Percentiles rank a stretch among this genome's conserved stretches.
Conservation (phyloP, 2,113 vertebrate species). For the Tragelaphus strepsiceros region DNA sequence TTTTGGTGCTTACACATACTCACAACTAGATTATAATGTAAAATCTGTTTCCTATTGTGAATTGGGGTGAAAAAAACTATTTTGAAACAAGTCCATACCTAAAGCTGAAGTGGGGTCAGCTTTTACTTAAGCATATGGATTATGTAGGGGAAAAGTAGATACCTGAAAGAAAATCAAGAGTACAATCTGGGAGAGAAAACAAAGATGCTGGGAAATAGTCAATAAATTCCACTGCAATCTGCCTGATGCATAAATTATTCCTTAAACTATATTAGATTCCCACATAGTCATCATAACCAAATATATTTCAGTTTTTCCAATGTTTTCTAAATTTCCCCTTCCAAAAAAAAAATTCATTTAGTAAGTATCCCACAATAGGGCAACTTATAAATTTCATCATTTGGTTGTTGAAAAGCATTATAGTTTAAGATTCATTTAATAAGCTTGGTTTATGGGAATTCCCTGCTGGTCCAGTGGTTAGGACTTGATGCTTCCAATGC, state of each 20-base stretch:
- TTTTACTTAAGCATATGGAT: background rate
- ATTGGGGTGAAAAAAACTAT: background rate
- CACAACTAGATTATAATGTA: background rate
- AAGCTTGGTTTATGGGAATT: background rate
- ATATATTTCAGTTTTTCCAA: background rate
- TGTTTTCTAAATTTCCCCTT: conserved; percentile 15
- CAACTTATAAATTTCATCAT: conserved; percentile 11
- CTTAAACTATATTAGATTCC: background rate
- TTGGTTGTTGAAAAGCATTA: conserved; percentile 3
- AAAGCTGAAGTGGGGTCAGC: background rate
- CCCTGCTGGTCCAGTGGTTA: background rate
- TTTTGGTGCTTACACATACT: background rate
- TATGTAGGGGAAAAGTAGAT: background rate
- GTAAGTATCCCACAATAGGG: background rate
- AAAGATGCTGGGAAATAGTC: background rate
- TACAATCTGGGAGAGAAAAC: background rate
- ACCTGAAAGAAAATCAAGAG: background rate
- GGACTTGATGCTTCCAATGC: background rate
- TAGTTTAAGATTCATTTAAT: background rate
- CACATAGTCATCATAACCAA: background rate
- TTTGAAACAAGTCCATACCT: background rate
- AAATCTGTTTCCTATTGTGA: background rate
- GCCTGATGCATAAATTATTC: background rate
- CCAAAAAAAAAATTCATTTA: background rate
- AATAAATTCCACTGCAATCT: background rate